Evolutionary conservation across 2,888 invertebrate genomes (phyloP), one percentile per base, ranked within the genome.

Genomic region (Cylindroiulus punctatus): DNA sequence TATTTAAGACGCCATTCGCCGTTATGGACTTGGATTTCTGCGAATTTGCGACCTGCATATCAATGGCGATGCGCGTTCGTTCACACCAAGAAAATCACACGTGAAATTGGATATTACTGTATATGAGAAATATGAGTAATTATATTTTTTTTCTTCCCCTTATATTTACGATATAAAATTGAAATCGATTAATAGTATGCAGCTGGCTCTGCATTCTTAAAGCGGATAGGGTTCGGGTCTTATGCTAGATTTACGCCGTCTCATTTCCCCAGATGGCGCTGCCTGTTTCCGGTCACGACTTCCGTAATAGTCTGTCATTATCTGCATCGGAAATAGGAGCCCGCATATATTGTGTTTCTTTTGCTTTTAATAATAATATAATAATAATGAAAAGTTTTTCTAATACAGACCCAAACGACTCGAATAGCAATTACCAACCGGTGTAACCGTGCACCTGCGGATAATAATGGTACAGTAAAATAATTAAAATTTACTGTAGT

Each of bases 151-250:
- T 26, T 8, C 26, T 8, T 8, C 22, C 26, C 26, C 10, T 65
- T 65, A n/a, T 65, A 65, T 65, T 65, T 65, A 52, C 52, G 52
- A 65, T 65, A 65, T 65, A 26, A 65, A 65, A 26, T 65, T 65
- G 65, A 65, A 65, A 65, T 65, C 65, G 65, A 65, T 65, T 65
- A 65, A 26, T 26, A 65, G 26, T 26, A 26, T 4, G 65, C 22
- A 26, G 57, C 57, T 57, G 5, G 12, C 17, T 4, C 17, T 44
- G 44, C 44, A 57, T n/a, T 57, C 3, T 44, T 44, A 12, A 14
- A 14, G 44, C 4, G 44, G 44, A 12, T 44, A 44, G 7, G 36
- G 36, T 36, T 44, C 12, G 44, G 10, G 10, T 12, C 44, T 14
- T 1, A 44, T 1, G 44, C 44, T 0, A 1, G 44, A 8, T 44